phyloP scores from a whole-genome alignment of 2,888 invertebrate genomes.

The Diploptera punctata region DNA sequence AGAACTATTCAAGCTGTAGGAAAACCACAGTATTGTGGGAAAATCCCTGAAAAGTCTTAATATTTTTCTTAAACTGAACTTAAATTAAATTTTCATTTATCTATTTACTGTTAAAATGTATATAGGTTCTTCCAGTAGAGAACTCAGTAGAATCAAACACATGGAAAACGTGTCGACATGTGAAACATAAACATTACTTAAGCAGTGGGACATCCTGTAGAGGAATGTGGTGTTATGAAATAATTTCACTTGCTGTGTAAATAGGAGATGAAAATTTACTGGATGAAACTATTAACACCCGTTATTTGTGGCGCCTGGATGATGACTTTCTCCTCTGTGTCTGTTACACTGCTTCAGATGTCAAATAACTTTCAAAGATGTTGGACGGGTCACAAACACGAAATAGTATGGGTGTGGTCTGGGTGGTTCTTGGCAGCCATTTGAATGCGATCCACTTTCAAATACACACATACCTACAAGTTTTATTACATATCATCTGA shows the following conservation, averaged over 20 bases:
- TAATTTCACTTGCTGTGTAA: neutral
- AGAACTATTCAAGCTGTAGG: no score
- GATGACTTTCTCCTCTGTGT: constrained; percentile 3
- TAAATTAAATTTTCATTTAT: no score
- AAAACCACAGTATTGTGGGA: no score
- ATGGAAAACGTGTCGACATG: no score
- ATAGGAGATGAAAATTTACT: constrained; percentile 2
- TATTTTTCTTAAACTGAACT: no score
- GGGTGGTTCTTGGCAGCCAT: constrained; percentile 9
- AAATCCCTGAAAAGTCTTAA: no score
- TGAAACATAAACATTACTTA: no score
- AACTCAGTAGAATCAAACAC: no score
- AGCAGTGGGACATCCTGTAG: neutral
- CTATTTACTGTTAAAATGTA: no score
- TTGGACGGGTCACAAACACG: neutral
- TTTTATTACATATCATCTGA: neutral
- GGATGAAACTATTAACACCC: neutral
- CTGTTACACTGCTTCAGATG: neutral
- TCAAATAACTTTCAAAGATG: constrained; percentile 28
- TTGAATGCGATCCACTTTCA: neutral
- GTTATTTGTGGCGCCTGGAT: neutral
- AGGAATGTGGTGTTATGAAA: no score
- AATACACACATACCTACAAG: neutral
- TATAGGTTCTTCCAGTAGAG: no score
- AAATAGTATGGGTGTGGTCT: constrained; percentile 11